Evolutionary conservation across 2,888 invertebrate genomes (phyloP), one percentile per base, ranked within the genome.

Genomic region (Eutolmus rufibarbis): DNA sequence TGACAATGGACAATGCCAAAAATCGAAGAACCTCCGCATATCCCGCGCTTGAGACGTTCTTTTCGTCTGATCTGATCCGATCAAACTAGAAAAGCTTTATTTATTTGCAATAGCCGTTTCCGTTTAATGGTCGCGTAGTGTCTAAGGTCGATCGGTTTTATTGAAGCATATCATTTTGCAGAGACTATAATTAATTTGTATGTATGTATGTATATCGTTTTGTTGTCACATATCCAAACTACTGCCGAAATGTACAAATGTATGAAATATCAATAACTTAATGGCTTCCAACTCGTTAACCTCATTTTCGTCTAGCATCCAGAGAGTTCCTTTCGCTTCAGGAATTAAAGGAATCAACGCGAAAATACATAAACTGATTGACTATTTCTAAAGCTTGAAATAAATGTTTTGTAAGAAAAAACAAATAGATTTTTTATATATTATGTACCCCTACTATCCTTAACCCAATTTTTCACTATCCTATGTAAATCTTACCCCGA

Each of bases 251-350:
- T 84, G 84, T 84, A 84, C 84, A 84, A 84, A 84, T 40, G 31
- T 56, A 82, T 57, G 57, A 34, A 82, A 31, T 57, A 31, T 56
- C 34, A 79, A 5, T 19, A 66, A 84, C 37, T 34, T 34, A 84
- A 84, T 56, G 84, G 84, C 84, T 84, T 84, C 84, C 84, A 84
- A 84, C 74, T 84, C 43, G 84, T 84, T 66, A 84, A 84, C 84
- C 84, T 84, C 84, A 84, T 74, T 57, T 66, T 74, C 74, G 37
- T 19, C 23, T 40, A 40, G 31, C 37, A 40, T 37, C 40, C 19
- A 84, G 40, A 66, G 37, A 34, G 84, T 84, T 84, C 84, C 84
- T 84, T 40, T 23, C 7, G 19, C 40, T 74, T 84, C 66, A 84
- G 84, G 84, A 84, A 81, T 66, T 31, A 23, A 37, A 57, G 19